Conservation (phyloP, 2,888 invertebrate species). For the Xestia rhomboidea region DNA sequence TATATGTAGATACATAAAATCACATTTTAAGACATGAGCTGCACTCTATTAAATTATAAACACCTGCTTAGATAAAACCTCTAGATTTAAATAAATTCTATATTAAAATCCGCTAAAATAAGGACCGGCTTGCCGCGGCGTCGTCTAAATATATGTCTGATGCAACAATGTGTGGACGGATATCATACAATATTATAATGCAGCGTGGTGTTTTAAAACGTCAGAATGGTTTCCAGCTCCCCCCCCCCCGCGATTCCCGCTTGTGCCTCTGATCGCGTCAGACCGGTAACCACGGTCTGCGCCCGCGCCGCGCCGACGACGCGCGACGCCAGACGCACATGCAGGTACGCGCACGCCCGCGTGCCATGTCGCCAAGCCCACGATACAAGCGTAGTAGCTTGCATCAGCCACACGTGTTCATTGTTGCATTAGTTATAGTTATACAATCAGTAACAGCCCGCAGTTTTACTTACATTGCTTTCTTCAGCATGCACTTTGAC, state of each 20-base stretch:
- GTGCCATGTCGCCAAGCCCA: slow-evolving; percentile 31
- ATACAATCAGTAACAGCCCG: slow-evolving; percentile 28
- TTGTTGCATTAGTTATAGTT: slow-evolving; percentile 28
- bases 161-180: slow-evolving; percentile 41
- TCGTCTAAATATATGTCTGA: slow-evolving; percentile 43
- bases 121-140: background rate
- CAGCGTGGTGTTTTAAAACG: slow-evolving; percentile 19
- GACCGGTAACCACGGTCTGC: background rate
- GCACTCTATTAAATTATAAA: slow-evolving; percentile 6
- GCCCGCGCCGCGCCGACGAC: slow-evolving; percentile 5
- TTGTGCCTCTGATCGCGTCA: slow-evolving; percentile 2
- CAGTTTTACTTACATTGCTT: slow-evolving; percentile 1
- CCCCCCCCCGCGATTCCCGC: background rate
- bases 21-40: slow-evolving; percentile 14
- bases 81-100: slow-evolving; percentile 13
- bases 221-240: slow-evolving; percentile 17
- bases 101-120: background rate
- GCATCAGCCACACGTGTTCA: slow-evolving; percentile 67
- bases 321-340: slow-evolving; percentile 14
- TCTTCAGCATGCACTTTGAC: slow-evolving; percentile 22
- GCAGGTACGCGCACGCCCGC: slow-evolving; percentile 50
- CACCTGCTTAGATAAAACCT: slow-evolving; percentile 7
- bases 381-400: slow-evolving; percentile 62
- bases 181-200: slow-evolving; percentile 43
- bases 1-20: background rate